phyloP scores from a whole-genome alignment of 2,797 vertebrate genomes.

The Naso thynnoides region DNA sequence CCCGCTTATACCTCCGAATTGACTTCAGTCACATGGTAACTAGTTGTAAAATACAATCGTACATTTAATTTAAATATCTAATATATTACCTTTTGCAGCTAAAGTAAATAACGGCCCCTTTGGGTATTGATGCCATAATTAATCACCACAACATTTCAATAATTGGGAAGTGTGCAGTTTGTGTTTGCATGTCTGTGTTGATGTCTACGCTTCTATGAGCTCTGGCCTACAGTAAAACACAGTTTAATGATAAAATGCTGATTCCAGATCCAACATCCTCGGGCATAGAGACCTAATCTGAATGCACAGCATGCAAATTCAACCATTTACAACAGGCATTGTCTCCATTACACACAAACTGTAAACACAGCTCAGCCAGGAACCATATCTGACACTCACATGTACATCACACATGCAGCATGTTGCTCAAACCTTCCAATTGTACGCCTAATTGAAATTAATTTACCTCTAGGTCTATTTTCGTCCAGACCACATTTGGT shows the following conservation, averaged over 20 bases:
- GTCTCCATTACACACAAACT: not conserved
- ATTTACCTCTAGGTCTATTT: slow-evolving; percentile 57
- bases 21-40: no score
- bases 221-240: not conserved
- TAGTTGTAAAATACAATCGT: not conserved
- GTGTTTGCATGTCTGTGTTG: slow-evolving; percentile 1
- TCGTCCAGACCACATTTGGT: slow-evolving; percentile 36
- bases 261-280: slow-evolving; percentile 26
- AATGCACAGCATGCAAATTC: slow-evolving; percentile 53
- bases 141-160: slow-evolving; percentile 6
- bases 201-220: not conserved
- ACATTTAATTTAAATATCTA: not conserved
- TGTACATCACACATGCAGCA: slow-evolving; percentile 22
- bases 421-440: slow-evolving; percentile 25
- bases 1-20: no score
- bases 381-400: slow-evolving; percentile 30
- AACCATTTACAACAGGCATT: slow-evolving; percentile 30
- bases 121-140: not conserved
- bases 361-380: slow-evolving; percentile 12
- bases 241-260: not conserved
- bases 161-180: not conserved
- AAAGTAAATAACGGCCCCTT: not conserved
- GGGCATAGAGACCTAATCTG: slow-evolving; percentile 47
- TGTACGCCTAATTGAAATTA: slow-evolving; percentile 59
- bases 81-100: not conserved